Percentiles rank a stretch among this genome's conserved stretches.
These are phyloP conservation scores for Takifugu rubripes DNA, from an alignment of 2,797 vertebrate species.

Conservation along the genomic window DNA sequence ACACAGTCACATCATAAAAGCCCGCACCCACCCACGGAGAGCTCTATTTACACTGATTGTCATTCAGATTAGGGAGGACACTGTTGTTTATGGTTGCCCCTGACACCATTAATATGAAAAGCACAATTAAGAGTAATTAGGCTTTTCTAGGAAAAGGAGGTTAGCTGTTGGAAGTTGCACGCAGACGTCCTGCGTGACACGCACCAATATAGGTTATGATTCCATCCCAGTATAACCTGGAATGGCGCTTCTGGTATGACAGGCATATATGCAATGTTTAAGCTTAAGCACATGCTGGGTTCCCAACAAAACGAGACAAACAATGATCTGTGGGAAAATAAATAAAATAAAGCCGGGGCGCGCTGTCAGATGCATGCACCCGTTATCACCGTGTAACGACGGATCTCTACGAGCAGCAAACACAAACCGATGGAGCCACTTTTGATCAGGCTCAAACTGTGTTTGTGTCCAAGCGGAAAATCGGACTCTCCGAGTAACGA, in stretches of 20 bases:
- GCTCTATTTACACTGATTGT: constrained; percentile 70
- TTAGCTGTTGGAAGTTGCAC: constrained; percentile 19
- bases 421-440: constrained; percentile 12
- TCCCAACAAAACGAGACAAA: too few species aligned
- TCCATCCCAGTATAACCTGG: neutral
- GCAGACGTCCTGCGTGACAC: constrained; percentile 2
- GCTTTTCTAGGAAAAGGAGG: constrained; percentile 37
- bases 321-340: neutral
- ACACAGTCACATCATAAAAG: constrained; percentile 27
- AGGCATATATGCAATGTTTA: too few species aligned
- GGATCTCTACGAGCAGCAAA: constrained; percentile 8
- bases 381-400: neutral
- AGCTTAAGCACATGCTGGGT: too few species aligned
- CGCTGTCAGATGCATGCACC: constrained; percentile 3
- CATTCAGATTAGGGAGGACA: constrained; percentile 62
- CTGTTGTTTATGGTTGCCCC: constrained; percentile 52
- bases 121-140: constrained; percentile 68
- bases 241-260: neutral
- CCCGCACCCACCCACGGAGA: constrained; percentile 14
- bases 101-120: constrained; percentile 65
- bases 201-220: neutral
- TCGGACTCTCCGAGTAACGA: neutral
- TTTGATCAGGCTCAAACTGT: constrained; percentile 1
- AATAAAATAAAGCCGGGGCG: neutral
- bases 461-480: neutral